A percentile compares a stretch with the other conserved stretches of the same genome.
These are phyloP conservation scores for Spicauda simplicius DNA, from an alignment of 2,888 invertebrate species.

Conservation along the genomic window DNA sequence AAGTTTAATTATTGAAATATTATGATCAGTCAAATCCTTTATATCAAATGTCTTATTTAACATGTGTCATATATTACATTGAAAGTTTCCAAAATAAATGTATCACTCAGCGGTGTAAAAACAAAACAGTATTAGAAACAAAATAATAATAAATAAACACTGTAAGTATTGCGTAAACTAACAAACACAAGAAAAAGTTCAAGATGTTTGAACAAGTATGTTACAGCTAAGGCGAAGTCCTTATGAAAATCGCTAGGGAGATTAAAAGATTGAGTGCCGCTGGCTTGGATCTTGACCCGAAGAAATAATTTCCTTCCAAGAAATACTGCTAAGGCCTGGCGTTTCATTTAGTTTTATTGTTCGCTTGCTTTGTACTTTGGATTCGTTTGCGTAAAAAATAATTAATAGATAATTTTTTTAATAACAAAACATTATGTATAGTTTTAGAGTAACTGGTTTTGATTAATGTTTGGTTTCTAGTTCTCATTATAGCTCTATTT, in stretches of 20 bases:
- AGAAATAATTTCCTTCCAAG: conserved; percentile 19
- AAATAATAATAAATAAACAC: not conserved
- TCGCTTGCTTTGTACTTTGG: not conserved
- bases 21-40: no score
- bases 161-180: not conserved
- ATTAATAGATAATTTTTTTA: no score
- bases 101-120: no score
- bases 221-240: not conserved
- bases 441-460: no score
- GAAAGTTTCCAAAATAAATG: no score
- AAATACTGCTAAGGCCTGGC: conserved; percentile 10
- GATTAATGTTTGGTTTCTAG: no score
- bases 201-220: not conserved
- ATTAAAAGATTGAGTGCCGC: conserved; percentile 5
- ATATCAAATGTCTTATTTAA: no score
- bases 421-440: no score
- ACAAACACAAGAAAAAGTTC: not conserved
- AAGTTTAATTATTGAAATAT: no score
- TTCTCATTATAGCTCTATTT: no score
- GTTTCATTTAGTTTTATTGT: conserved; percentile 26
- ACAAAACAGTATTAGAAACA: not conserved
- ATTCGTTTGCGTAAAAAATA: not conserved
- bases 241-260: not conserved
- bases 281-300: conserved; percentile 18
- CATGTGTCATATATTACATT: no score